Percentiles rank a stretch among this genome's conserved stretches.
These are phyloP conservation scores for Adelphocoris suturalis DNA, from an alignment of 2,888 invertebrate species.

Conservation along the genomic window DNA sequence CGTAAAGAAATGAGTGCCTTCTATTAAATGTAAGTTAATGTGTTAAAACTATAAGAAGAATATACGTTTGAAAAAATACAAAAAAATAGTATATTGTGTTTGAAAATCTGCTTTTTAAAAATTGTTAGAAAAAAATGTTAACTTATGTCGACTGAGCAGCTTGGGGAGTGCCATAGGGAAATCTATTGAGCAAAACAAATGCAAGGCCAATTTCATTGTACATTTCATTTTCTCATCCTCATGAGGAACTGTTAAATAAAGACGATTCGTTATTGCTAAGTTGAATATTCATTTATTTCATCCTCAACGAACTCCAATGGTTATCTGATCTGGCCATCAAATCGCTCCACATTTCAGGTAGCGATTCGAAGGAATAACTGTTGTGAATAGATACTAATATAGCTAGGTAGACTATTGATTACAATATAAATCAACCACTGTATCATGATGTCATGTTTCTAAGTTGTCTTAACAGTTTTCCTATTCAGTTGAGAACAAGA, in stretches of 20 bases:
- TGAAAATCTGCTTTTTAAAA: constrained; percentile 28
- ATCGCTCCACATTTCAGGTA: too few relatives aligned
- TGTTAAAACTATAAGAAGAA: neutral
- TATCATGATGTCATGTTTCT: too few relatives aligned
- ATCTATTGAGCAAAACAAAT: constrained; percentile 37
- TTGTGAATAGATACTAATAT: too few relatives aligned
- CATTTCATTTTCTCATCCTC: constrained; percentile 78
- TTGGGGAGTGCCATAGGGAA: constrained; percentile 53
- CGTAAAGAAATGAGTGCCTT: constrained; percentile 48
- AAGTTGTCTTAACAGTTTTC: too few relatives aligned
- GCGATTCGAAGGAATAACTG: too few relatives aligned
- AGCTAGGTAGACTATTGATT: too few relatives aligned
- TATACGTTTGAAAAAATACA: neutral
- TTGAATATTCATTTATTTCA: neutral
- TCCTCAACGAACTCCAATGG: too few relatives aligned
- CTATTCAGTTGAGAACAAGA: too few relatives aligned
- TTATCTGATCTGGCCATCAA: too few relatives aligned
- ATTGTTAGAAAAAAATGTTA: constrained; percentile 1
- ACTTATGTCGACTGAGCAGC: constrained; percentile 25
- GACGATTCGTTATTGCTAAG: constrained; percentile 35
- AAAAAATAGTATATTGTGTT: neutral
- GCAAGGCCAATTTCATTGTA: constrained; percentile 43
- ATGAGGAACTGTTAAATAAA: constrained; percentile 79
- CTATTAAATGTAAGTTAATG: constrained; percentile 34
- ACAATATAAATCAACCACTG: too few relatives aligned